Conservation (phyloP, 2,113 vertebrate genomes). For the Cygnus atratus region DNA sequence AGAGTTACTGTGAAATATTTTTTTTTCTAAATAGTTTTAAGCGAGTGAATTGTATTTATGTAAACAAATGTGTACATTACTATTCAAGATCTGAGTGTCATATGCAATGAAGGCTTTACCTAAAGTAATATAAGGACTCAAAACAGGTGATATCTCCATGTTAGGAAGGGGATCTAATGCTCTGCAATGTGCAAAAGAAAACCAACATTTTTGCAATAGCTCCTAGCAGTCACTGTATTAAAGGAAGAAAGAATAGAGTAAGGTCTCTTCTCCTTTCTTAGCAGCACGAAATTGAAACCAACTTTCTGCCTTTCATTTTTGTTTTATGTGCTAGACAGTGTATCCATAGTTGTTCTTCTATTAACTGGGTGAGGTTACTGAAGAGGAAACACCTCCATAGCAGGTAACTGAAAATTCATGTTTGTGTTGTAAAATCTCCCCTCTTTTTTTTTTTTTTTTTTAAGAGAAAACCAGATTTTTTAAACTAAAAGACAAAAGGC, state of each 20-base stretch:
- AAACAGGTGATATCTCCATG: background rate
- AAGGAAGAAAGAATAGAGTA: background rate
- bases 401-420: background rate
- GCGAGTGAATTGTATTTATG: background rate
- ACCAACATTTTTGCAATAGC: background rate
- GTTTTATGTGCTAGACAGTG: background rate
- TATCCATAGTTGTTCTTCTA: background rate
- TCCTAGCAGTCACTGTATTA: background rate
- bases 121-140: background rate
- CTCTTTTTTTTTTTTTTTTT: background rate
- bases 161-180: background rate
- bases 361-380: background rate
- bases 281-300: background rate
- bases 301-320: background rate
- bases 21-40: background rate
- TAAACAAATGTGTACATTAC: background rate
- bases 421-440: background rate
- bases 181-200: background rate
- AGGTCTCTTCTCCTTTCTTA: background rate
- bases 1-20: background rate
- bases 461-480: background rate
- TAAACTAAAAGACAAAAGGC: background rate
- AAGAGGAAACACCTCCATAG: background rate
- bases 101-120: background rate
- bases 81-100: background rate